Evolutionary conservation across 2,797 vertebrate genomes (phyloP), one percentile per base, ranked within the genome.

Genomic region (Chanos chanos): DNA sequence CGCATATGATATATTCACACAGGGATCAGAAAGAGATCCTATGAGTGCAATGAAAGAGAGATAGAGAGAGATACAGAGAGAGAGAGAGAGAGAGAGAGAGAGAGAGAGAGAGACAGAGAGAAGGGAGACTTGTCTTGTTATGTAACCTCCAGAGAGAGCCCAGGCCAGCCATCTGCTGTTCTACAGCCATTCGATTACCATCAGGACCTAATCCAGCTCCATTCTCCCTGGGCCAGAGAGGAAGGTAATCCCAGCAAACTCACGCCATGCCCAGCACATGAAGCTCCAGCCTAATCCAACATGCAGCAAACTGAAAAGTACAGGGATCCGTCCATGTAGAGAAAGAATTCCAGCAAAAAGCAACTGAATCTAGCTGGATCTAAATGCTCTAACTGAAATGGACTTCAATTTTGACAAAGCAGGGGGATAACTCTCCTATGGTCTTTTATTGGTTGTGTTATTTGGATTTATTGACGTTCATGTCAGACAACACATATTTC

Each of bases 81-180:
- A 0, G 12, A 37, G 31, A 21, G 9, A 25, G 24, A 43, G 16
- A 57, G 41, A 4, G 27, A 31, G 28, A 7, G 8, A 16, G 31
- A 50, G 27, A 56, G 28, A 24, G 24, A 4, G n/a, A 27, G 41
- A 16, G 7, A 45, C 19, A 36, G 15, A 44, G 41, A 34, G 22
- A 70, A 49, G 71, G 19, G 4, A 19, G 33, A 53, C 49, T 43
- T 33, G 52, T 48, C 18, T 53, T 43, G 57, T 87, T 86, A 79
- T 73, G 66, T 82, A 86, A 87, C 69, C 37, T 57, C 56, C 21
- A 66, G 36, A 77, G 36, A 77, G 75, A 59, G 76, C 72, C 79
- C 74, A 81, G 78, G 67, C 52, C 61, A 69, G 79, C 85, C 85
- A 87, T 87, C 86, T 88, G 87, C 70, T 80, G 72, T 50, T 12